Base-by-base conservation (phyloP, 2,797 vertebrate genomes). In the Amblyraja radiata region DNA sequence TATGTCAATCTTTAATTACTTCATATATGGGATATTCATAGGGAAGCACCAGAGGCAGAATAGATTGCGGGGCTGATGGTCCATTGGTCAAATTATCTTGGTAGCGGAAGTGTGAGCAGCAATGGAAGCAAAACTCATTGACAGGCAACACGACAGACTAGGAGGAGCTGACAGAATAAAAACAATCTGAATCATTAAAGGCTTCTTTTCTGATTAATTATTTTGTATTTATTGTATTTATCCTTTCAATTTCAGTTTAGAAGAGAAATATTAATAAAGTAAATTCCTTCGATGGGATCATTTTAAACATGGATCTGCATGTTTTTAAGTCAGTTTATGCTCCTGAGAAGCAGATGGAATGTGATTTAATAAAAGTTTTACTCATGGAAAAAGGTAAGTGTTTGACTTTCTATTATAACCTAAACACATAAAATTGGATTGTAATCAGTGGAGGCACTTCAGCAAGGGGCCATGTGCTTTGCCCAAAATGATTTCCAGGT, bases 401-500 rank as follows among this genome's bases (percentile, higher is more conserved):
- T 23, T 76, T 92, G 90, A 58, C 90, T 76, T 76, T 92, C 39
- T 28, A 92, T 76, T 92, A 54, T 92, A 71, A 92, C 23, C 58
- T 46, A 23, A 92, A 6, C 39, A 54, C 46, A 14, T 92, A 92
- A 92, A 74, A 92, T 92, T 76, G 90, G 39, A 92, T 71, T 23
- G 65, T 92, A 76, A 92, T 92, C 71, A 92, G 11, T 39, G 46
- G 65, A 74, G 90, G 46, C 10, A 74, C 46, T 92, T 73, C 46
- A 92, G 11, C 23, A 76, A 68, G 84, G 54, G 61, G 84, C 84
- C 84, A 88, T 88, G 63, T 88, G 63, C 63, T 88, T 88, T 32
- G 63, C 84, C 84, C 61, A 65, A 88, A 68, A 88, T 65, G 84
- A 88, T 68, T 88, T 88, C 84, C 63, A 88, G 84, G 63, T 68